Evolutionary conservation across 2,888 invertebrate genomes (phyloP).

Genomic region (Boloria selene): DNA sequence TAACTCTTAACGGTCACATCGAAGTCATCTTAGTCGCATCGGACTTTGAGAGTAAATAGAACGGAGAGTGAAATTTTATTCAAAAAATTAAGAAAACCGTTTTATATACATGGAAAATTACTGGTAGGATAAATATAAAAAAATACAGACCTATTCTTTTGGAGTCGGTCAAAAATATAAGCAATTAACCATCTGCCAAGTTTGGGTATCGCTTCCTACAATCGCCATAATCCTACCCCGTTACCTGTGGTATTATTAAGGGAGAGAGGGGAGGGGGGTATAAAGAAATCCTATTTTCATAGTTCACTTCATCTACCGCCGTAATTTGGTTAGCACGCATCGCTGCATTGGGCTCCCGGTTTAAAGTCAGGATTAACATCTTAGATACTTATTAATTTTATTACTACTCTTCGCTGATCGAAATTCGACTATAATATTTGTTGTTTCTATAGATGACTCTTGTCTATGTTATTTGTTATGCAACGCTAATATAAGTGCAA

Average conservation of each 20-base stretch:
- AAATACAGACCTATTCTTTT: background rate
- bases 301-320: conserved; percentile 77
- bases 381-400: conserved; percentile 57
- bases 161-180: conserved; percentile 14
- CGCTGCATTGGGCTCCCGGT: conserved; percentile 73
- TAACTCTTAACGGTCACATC: too few species aligned
- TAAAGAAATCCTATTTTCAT: conserved; percentile 82
- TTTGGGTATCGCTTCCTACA: conserved; percentile 62
- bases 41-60: too few species aligned
- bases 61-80: too few species aligned
- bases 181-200: conserved; percentile 38
- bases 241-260: conserved; percentile 54
- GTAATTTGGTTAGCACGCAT: conserved; percentile 77
- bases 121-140: too few species aligned
- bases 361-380: conserved; percentile 42
- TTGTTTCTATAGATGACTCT: too few species aligned
- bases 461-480: too few species aligned
- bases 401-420: background rate
- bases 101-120: too few species aligned
- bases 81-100: too few species aligned
- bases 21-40: too few species aligned
- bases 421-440: background rate
- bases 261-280: conserved; percentile 44
- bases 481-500: too few species aligned
- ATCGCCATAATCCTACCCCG: conserved; percentile 72